Evolutionary conservation across 2,113 vertebrate genomes (phyloP), one percentile per base, ranked within the genome.

Genomic region (Burhinus bistriatus): DNA sequence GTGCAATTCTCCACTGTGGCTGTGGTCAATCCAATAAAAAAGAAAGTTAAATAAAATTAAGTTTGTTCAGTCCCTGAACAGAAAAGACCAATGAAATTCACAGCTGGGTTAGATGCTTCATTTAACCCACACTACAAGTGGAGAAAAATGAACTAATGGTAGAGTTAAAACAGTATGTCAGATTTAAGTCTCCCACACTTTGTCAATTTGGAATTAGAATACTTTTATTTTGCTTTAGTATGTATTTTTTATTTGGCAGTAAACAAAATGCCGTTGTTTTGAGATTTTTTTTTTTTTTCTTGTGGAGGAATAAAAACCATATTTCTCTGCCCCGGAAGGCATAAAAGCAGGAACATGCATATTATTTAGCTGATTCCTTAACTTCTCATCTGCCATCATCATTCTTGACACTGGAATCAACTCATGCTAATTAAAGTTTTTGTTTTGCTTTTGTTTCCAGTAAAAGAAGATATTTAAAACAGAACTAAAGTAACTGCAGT

Each of bases 121-220:
- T 72, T 94, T 92, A 94, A 3, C 22, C 26, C 7, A 21, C 8
- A 11, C 9, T 83, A 66, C 32, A 86, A 73, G 73, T n/a, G 26
- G 45, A 90, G 75, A 94, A 88, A 95, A 96, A 95, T 70, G 12
- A 94, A 83, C 49, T 81, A 77, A 77, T 38, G 26, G 6, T 44
- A 54, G 36, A 86, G 34, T 42, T 62, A 52, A 88, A 96, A 61
- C 21, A 45, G 9, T 81, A 12, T 83, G 54, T 62, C 71, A 91
- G 49, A 87, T 95, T 91, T 68, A 83, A 80, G 4, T 81, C 51
- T 88, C 49, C 23, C 16, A 93, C 47, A 91, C 22, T 80, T 94
- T 58, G 54, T 70, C 58, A 92, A n/a, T 73, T 70, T 93, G 40
- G 78, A 90, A 88, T 93, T 92, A 95, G 61, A 73, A 83, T 30